These are phyloP conservation scores for Trichogramma dendrolimi DNA, from an alignment of 2,888 invertebrate species.

Conservation along the genomic window DNA sequence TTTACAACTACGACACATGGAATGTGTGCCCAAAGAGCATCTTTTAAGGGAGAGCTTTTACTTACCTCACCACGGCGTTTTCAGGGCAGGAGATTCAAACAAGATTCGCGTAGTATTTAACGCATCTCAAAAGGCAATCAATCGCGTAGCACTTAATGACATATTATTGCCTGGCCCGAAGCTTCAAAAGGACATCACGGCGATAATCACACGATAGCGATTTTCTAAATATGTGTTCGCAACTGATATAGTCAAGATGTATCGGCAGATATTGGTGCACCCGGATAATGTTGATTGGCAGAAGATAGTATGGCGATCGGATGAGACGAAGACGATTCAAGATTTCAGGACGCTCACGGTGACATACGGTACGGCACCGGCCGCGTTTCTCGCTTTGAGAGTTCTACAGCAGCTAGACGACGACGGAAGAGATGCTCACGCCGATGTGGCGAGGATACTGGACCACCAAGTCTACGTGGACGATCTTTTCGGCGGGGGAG, in stretches of 20 bases:
- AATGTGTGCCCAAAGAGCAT: background rate
- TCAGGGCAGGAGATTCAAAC: background rate
- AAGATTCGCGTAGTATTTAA: conserved; percentile 11
- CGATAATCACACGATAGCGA: no score
- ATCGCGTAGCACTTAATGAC: conserved; percentile 6
- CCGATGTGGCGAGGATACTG: background rate
- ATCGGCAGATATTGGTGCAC: no score
- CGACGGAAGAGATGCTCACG: background rate
- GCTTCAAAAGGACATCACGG: no score
- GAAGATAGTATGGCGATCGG: no score
- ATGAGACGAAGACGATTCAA: background rate
- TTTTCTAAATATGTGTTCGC: no score
- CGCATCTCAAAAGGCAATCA: background rate
- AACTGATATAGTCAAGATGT: no score
- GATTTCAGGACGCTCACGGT: background rate
- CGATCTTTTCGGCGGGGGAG: no score
- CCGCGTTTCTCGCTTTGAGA: background rate
- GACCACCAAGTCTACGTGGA: no score
- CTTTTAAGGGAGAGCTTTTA: background rate
- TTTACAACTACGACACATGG: conserved; percentile 4
- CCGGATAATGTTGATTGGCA: no score
- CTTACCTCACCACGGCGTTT: conserved; percentile 8
- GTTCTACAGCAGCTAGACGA: background rate
- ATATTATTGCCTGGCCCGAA: no score
- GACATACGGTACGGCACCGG: background rate